Conservation (phyloP, 2,113 vertebrate species). For the Protobothrops flavoviridis region DNA sequence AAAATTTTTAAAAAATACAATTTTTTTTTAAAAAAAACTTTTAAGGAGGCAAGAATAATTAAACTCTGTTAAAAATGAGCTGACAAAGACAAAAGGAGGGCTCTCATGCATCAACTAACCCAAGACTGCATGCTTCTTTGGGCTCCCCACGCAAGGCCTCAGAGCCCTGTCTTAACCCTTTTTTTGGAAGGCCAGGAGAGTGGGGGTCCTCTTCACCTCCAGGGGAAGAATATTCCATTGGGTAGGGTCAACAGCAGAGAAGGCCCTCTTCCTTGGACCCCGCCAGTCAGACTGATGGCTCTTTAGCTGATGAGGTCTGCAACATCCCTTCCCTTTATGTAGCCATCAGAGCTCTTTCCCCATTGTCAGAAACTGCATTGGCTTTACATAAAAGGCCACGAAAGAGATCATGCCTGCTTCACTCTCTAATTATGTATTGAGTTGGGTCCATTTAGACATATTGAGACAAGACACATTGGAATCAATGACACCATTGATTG, state of each 20-base stretch:
- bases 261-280: not conserved
- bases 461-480: not conserved
- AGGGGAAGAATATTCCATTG: not conserved
- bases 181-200: not conserved
- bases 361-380: too few relatives aligned
- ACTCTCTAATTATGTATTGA: not conserved
- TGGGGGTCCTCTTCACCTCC: not conserved
- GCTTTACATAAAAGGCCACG: not conserved
- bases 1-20: too few relatives aligned
- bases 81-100: not conserved
- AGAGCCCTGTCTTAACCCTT: not conserved
- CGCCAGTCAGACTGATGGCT: not conserved
- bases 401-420: not conserved
- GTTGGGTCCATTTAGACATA: not conserved
- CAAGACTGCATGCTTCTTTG: not conserved
- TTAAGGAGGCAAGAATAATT: not conserved
- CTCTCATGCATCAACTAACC: not conserved
- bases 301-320: not conserved
- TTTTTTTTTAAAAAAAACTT: not conserved
- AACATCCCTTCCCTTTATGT: not conserved
- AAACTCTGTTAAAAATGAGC: not conserved
- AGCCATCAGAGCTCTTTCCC: not conserved
- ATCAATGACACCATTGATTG: not conserved
- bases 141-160: not conserved
- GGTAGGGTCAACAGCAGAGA: not conserved